Conservation (phyloP, 2,797 vertebrate genomes). For the Lerista edwardsae region DNA sequence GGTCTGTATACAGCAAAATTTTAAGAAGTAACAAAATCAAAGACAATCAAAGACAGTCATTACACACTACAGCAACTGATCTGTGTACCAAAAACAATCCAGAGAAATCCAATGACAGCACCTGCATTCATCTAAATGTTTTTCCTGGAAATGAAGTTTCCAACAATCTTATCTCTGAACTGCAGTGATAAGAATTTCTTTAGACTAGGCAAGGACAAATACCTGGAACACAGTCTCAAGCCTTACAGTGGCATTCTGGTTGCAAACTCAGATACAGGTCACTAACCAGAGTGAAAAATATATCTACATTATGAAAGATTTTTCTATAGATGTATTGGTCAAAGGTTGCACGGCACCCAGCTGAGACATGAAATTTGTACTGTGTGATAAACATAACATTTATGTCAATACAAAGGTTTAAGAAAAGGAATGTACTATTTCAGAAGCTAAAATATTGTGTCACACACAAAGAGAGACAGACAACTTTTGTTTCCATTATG, state of each 20-base stretch:
- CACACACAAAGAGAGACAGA: neutral
- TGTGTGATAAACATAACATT: neutral
- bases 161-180: neutral
- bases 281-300: neutral
- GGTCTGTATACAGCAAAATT: neutral
- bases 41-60: neutral
- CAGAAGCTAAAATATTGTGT: neutral
- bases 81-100: neutral
- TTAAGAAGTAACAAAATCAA: neutral
- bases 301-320: neutral
- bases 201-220: neutral
- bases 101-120: neutral
- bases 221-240: neutral
- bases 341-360: neutral
- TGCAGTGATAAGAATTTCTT: neutral
- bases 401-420: constrained; percentile 1
- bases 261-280: neutral
- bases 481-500: neutral
- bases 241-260: neutral
- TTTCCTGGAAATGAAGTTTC: neutral
- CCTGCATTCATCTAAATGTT: neutral
- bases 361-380: neutral
- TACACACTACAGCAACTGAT: neutral
- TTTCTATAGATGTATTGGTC: neutral
- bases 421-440: neutral